Percentiles rank a stretch among this genome's conserved stretches.
phyloP scores from a whole-genome alignment of 2,888 invertebrate species.

The Hirtodrosophila duncani region DNA sequence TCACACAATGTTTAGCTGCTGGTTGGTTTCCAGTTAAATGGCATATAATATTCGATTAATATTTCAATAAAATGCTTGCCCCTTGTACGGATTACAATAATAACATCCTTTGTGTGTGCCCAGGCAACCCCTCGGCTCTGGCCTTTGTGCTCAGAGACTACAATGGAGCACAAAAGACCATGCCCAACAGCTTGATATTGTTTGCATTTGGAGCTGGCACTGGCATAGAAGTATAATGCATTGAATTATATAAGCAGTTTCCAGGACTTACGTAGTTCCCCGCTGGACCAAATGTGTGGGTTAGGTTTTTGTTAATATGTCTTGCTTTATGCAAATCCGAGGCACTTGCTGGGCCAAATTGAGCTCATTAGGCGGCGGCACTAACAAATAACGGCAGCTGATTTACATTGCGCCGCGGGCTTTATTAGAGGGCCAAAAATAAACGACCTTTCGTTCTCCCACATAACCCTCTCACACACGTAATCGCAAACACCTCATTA shows the following conservation, averaged over 20 bases:
- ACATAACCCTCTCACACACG: conserved; percentile 5
- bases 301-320: conserved; percentile 13
- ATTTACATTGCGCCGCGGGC: conserved; percentile 24
- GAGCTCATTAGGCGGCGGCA: conserved; percentile 39
- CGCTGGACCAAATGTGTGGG: neutral
- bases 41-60: conserved; percentile 64
- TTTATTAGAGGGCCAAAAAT: conserved; percentile 45
- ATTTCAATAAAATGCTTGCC: conserved; percentile 62
- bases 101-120: conserved; percentile 46
- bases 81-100: conserved; percentile 62
- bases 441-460: conserved; percentile 7
- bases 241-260: conserved; percentile 30
- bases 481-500: conserved; percentile 65
- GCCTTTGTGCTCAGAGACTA: neutral
- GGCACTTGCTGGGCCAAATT: conserved; percentile 34
- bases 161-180: neutral
- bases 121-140: conserved; percentile 9
- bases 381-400: conserved; percentile 56
- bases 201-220: neutral
- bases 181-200: conserved; percentile 3
- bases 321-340: neutral
- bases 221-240: conserved; percentile 15
- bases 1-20: conserved; percentile 1
- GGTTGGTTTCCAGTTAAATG: conserved; percentile 34
- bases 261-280: conserved; percentile 14